phyloP scores from a whole-genome alignment of 2,888 invertebrate genomes.

The Torymus auratus region DNA sequence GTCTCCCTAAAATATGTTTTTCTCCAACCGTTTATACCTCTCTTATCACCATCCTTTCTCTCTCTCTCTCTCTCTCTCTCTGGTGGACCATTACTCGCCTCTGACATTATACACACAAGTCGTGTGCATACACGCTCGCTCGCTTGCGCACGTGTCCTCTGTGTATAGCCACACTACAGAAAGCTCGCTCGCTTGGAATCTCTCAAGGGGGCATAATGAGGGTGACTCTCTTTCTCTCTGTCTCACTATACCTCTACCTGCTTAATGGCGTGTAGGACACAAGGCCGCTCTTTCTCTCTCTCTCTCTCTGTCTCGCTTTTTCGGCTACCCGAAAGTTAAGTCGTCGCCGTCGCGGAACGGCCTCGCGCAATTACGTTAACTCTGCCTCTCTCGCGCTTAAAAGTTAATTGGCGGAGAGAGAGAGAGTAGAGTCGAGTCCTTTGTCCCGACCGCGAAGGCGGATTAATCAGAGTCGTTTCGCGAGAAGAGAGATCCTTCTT shows the following conservation, averaged over 20 bases:
- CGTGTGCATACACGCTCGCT: not conserved
- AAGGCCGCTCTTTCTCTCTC: not conserved
- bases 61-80: not conserved
- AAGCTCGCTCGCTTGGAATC: slow-evolving; percentile 25
- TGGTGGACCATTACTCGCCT: too few species aligned
- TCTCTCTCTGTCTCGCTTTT: slow-evolving; percentile 22
- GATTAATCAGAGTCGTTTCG: slow-evolving; percentile 48
- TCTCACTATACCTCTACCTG: not conserved
- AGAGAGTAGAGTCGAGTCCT: slow-evolving; percentile 22
- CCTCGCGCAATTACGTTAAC: slow-evolving; percentile 55
- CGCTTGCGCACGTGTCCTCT: not conserved
- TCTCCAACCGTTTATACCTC: not conserved
- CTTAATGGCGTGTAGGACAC: slow-evolving; percentile 47
- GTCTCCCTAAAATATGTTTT: too few species aligned
- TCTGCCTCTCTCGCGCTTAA: slow-evolving; percentile 44
- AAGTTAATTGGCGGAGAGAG: slow-evolving; percentile 55
- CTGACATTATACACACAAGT: too few species aligned
- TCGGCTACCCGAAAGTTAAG: slow-evolving; percentile 51
- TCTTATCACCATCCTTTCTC: not conserved
- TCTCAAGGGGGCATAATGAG: slow-evolving; percentile 53
- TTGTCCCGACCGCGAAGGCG: slow-evolving; percentile 46
- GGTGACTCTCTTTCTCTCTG: slow-evolving; percentile 20
- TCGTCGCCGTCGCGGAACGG: slow-evolving; percentile 47
- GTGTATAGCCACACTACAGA: not conserved
- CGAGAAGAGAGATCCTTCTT: slow-evolving; percentile 26